Percentiles rank a stretch among this genome's conserved stretches.
Conservation (phyloP, 2,113 vertebrate species). For the Neolamprologus sp. region DNA sequence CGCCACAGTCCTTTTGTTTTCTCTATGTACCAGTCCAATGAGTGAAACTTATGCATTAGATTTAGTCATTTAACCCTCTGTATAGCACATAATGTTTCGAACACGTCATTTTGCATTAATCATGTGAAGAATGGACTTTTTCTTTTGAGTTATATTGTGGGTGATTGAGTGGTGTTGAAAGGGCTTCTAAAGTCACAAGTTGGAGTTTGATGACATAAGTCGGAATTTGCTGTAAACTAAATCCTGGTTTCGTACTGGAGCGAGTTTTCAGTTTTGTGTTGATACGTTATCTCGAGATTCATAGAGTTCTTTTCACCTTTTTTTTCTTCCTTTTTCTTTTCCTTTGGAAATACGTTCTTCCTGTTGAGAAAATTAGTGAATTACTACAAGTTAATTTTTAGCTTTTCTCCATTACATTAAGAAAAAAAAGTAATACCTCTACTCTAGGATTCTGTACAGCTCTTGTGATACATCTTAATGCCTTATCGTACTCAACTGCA, state of each 20-base stretch:
- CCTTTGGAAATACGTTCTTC: slow-evolving; percentile 47
- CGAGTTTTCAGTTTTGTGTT: slow-evolving; percentile 64
- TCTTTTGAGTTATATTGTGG: slow-evolving; percentile 26
- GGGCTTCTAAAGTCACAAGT: slow-evolving; percentile 43
- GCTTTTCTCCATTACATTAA: slow-evolving; percentile 58
- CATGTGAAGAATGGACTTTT: slow-evolving; percentile 17
- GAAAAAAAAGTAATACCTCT: slow-evolving; percentile 69
- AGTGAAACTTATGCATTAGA: slow-evolving; percentile 53
- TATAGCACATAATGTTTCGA: slow-evolving; percentile 53
- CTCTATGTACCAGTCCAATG: slow-evolving; percentile 46
- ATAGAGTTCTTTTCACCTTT: slow-evolving; percentile 38
- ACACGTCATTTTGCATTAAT: slow-evolving; percentile 29
- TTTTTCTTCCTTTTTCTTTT: neutral
- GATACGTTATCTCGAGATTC: slow-evolving; percentile 49
- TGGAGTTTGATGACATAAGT: slow-evolving; percentile 2
- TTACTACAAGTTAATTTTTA: slow-evolving; percentile 52
- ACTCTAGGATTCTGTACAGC: slow-evolving; percentile 71
- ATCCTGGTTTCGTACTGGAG: slow-evolving; percentile 66
- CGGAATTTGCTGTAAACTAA: slow-evolving; percentile 37
- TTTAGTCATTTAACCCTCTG: slow-evolving; percentile 45
- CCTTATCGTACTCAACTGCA: slow-evolving; percentile 76
- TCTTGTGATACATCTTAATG: slow-evolving; percentile 76
- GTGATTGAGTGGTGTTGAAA: slow-evolving; percentile 44
- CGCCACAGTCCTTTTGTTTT: slow-evolving; percentile 48
- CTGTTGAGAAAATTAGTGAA: slow-evolving; percentile 62